Evolutionary conservation across 2,888 invertebrate genomes (phyloP), one percentile per base, ranked within the genome.

Genomic region (Acholoe squamosa): DNA sequence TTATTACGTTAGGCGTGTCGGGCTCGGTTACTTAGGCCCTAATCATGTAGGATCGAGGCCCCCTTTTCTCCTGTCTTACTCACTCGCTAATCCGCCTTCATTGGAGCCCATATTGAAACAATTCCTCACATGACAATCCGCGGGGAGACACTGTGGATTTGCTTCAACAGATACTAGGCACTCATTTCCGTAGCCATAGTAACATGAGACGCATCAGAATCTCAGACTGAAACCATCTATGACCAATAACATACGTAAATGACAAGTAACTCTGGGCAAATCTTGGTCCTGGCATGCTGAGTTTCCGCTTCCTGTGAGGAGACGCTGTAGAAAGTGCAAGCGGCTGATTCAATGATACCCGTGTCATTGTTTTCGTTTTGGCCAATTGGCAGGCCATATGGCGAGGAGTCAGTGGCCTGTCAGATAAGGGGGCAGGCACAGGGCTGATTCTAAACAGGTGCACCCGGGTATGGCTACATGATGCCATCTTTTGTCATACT

Each of bases 1-100:
- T 25, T 76, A 76, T 76, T 31, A 43, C 14, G 43, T 80, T 80
- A 43, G 80, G 34, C 34, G 16, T 34, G 80, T 43, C 43, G 80
- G 34, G 80, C 28, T 61, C 12, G 80, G 80, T 80, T 80, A 80
- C 80, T 80, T 80, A 80, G 80, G 43, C 34, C 80, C 61, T 61
- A 61, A 61, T 61, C 61, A 61, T 61, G 61, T 61, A 61, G 61
- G 61, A 61, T 61, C 61, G 22, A n/a, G 19, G n/a, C 61, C n/a
- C 61, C 61, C 61, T 61, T 19, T 61, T n/a, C 61, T n/a, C 61
- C 61, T 7, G 22, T 61, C 61, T 61, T 61, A n/a, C 61, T 61
- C 25, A 3, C 14, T 28, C 76, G 76, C 76, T 76, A 76, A 76
- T 76, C 25, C 76, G 14, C 16, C 76, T 76, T 31, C 76, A 76